phyloP scores from a whole-genome alignment of 2,113 vertebrate genomes.

The Nettapus auritus region DNA sequence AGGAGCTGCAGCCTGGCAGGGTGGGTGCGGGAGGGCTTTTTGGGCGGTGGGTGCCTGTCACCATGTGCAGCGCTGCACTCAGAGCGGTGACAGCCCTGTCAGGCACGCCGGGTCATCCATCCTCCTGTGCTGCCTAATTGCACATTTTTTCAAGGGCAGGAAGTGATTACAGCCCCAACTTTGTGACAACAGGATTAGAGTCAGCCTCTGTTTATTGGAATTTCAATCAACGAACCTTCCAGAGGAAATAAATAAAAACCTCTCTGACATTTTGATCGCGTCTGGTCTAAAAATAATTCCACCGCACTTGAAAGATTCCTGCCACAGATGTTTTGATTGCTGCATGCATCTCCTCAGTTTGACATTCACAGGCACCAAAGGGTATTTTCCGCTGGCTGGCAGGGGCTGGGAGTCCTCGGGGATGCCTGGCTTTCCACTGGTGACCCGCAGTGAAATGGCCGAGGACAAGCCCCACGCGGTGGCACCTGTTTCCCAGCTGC shows the following conservation, averaged over 20 bases:
- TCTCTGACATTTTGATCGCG: background rate
- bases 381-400: background rate
- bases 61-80: background rate
- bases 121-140: background rate
- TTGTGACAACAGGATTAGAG: background rate
- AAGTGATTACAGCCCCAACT: background rate
- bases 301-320: background rate
- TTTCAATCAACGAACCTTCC: background rate
- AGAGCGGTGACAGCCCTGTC: background rate
- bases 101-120: background rate
- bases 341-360: background rate
- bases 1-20: background rate
- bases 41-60: background rate
- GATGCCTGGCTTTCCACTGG: accelerated
- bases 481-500: background rate
- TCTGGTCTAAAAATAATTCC: background rate
- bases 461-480: background rate
- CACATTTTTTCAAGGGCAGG: accelerated
- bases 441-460: background rate
- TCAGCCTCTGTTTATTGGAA: background rate
- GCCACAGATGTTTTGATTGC: accelerated
- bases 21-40: accelerated
- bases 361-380: background rate
- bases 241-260: background rate
- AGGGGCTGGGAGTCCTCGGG: background rate